Evolutionary conservation across 2,797 vertebrate genomes (phyloP).

Genomic region (Parauchenoglanis punctatus): DNA sequence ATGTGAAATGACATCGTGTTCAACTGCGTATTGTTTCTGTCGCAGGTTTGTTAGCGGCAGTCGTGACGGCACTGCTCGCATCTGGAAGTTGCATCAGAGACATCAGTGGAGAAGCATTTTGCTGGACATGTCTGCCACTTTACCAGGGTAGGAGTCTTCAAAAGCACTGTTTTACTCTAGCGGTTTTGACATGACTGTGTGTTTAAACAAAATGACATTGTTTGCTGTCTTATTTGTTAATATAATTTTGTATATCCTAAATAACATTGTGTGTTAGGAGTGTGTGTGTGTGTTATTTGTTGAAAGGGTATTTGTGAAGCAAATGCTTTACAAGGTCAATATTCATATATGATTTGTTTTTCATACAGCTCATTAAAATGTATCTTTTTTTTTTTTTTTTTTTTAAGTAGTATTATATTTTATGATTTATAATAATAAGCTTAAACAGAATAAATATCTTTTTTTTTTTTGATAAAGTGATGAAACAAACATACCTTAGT

Average conservation of each 20-base stretch:
- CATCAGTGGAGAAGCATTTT: conserved; percentile 90
- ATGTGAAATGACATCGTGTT: not conserved
- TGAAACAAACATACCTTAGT: not conserved
- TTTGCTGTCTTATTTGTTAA: not conserved
- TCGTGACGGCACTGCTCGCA: conserved; percentile 91
- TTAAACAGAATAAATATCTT: not conserved
- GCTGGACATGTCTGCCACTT: conserved; percentile 88
- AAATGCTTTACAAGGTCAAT: not conserved
- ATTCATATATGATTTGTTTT: not conserved
- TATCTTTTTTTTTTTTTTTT: not conserved
- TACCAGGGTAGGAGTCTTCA: conserved; percentile 80
- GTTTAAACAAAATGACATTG: not conserved
- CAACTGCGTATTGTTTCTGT: not conserved
- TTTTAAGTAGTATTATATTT: not conserved
- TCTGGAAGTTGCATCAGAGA: conserved; percentile 89
- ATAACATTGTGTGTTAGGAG: not conserved
- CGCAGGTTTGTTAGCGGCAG: conserved; percentile 96
- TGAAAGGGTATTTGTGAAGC: not conserved
- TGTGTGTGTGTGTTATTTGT: not conserved
- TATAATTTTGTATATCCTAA: not conserved
- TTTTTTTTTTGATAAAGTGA: not conserved
- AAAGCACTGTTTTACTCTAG: not conserved
- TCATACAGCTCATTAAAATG: not conserved
- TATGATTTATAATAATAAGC: not conserved
- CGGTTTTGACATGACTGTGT: not conserved